A percentile compares a stretch with the other conserved stretches of the same genome.
These are phyloP conservation scores for Platyrinchus mystaceus DNA, from an alignment of 2,797 vertebrate genomes.

Conservation along the genomic window DNA sequence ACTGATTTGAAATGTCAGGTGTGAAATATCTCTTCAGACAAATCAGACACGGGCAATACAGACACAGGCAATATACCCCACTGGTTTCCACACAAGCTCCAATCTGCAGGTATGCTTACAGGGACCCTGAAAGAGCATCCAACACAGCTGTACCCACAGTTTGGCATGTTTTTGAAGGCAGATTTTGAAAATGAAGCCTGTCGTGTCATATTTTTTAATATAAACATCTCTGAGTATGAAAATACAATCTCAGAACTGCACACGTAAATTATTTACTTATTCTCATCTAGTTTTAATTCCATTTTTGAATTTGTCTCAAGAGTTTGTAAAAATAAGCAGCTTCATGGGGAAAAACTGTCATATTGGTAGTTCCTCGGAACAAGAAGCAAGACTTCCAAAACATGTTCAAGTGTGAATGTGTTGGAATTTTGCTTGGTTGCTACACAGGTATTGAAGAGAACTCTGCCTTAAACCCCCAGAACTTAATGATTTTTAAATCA, in stretches of 20 bases:
- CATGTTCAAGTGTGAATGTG: background rate
- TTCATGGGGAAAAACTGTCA: background rate
- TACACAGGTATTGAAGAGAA: background rate
- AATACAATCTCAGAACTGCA: background rate
- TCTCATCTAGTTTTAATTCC: background rate
- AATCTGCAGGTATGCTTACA: background rate
- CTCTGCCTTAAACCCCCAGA: background rate
- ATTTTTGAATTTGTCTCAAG: background rate
- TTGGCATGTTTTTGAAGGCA: background rate
- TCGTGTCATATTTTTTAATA: background rate
- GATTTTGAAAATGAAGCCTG: background rate
- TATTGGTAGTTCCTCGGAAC: background rate
- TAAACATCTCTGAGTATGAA: background rate
- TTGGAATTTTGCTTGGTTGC: background rate
- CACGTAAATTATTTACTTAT: background rate
- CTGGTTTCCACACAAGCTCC: background rate
- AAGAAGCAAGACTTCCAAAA: background rate
- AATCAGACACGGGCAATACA: background rate
- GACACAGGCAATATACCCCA: background rate
- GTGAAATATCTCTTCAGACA: background rate
- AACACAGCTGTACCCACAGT: background rate
- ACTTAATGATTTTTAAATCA: background rate
- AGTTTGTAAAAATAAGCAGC: background rate
- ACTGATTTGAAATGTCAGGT: background rate
- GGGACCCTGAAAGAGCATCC: background rate